A percentile compares a stretch with the other conserved stretches of the same genome.
phyloP scores from a whole-genome alignment of 2,113 vertebrate species.

The Steatornis caripensis region DNA sequence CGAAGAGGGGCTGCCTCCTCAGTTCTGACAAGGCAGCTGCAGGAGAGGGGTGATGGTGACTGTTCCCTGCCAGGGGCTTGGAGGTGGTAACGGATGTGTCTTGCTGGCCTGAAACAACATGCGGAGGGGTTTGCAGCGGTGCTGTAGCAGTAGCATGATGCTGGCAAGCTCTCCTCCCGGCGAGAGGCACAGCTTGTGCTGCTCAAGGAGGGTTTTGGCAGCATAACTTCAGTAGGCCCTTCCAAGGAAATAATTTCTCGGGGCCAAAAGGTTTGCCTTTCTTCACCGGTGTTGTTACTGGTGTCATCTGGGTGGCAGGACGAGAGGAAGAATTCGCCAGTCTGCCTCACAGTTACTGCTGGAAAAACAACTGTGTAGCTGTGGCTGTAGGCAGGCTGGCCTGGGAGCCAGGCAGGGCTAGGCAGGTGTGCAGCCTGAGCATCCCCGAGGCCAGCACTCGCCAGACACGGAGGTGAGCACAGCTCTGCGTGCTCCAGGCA shows the following conservation, averaged over 20 bases:
- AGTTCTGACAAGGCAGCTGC: neutral
- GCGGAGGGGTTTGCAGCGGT: neutral
- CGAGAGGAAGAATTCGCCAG: neutral
- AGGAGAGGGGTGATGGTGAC: neutral
- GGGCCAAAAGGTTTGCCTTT: neutral
- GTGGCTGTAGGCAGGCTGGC: neutral
- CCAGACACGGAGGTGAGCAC: neutral
- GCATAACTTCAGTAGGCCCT: neutral
- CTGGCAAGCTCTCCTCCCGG: neutral
- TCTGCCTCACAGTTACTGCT: neutral
- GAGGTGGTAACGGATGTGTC: neutral
- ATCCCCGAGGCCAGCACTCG: accelerated
- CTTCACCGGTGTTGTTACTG: neutral
- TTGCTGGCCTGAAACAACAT: neutral
- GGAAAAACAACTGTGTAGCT: neutral
- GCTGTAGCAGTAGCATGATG: neutral
- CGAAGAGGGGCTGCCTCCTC: neutral
- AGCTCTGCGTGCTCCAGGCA: neutral
- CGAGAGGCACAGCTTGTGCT: neutral
- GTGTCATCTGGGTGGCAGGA: neutral
- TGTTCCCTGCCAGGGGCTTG: neutral
- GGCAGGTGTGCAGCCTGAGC: too few relatives aligned
- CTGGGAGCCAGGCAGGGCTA: neutral
- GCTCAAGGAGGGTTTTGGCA: neutral
- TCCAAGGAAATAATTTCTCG: neutral